Base-by-base conservation (phyloP, 2,888 invertebrate genomes). In the Cephus nigrinus region DNA sequence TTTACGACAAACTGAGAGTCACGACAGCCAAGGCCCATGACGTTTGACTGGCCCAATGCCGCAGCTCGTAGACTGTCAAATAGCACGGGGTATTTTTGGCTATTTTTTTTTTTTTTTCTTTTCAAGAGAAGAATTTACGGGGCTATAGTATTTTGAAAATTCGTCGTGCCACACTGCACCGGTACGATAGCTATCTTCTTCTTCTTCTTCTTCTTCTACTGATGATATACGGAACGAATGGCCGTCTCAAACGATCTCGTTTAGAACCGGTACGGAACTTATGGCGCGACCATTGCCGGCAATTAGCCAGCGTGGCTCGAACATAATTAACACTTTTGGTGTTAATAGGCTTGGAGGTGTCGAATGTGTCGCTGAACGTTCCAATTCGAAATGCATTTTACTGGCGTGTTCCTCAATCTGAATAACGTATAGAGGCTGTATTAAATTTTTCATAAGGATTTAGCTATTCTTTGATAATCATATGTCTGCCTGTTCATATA, bases 271-370 rank as follows among this genome's bases (percentile, higher is more conserved):
- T 73, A 79, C 71, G 71, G 71, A 33, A 71, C 71, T 33, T 31
- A 31, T 31, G 32, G 71, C 79, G 75, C 76, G 73, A 80, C 79
- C 80, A 85, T 87, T 86, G 88, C 84, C 86, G 86, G 88, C 88
- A 88, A 89, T 90, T 90, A 90, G 89, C 86, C 84, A 82, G 85
- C 81, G 84, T 82, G 85, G 81, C 83, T 81, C 82, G 85, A 88
- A 89, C 88, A 88, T 89, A 90, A 90, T 91, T 90, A 91, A 90
- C 90, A 83, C 87, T 82, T 78, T 75, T 83, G 80, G 89, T 88
- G 91, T 91, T 91, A 91, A 91, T 90, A 88, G 89, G 84, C 84
- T 84, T 81, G 80, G 80, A 90, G 88, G 89, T 88, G 90, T 90
- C 84, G 88, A 86, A 86, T 80, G 82, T 81, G 84, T 82, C 83